These are phyloP conservation scores for Aphaenogaster ashmeadi DNA, from an alignment of 1,140 invertebrate species.

Conservation along the genomic window DNA sequence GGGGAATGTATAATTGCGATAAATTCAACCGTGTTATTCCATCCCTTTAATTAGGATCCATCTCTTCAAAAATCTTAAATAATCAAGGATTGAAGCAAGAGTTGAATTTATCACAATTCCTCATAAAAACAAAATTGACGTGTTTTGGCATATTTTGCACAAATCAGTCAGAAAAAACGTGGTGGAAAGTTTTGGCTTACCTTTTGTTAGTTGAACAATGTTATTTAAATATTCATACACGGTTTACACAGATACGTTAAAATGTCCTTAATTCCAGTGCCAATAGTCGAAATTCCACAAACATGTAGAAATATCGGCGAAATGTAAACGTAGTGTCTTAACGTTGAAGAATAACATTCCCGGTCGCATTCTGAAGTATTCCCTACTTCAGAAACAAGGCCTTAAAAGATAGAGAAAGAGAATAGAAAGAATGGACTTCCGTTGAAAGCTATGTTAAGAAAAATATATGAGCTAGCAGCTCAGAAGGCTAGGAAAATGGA, in stretches of 20 bases:
- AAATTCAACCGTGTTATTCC: too few species aligned
- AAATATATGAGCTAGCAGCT: conserved; percentile 11
- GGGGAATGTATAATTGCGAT: too few species aligned
- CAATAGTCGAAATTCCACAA: conserved; percentile 4
- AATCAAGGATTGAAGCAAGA: too few species aligned
- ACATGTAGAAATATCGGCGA: conserved; percentile 11
- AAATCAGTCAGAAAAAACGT: too few species aligned
- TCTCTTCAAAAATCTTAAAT: too few species aligned
- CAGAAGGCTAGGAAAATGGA: not conserved
- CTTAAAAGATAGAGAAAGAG: not conserved
- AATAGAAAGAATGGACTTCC: not conserved
- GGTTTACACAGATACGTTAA: not conserved
- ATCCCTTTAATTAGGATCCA: too few species aligned
- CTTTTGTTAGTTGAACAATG: not conserved
- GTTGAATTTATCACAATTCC: too few species aligned
- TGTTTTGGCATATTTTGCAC: too few species aligned
- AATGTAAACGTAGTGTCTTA: not conserved
- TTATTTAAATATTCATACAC: not conserved
- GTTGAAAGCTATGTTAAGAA: conserved; percentile 7
- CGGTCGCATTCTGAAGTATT: not conserved
- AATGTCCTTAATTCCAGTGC: not conserved
- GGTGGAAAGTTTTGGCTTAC: too few species aligned
- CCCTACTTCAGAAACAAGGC: conserved; percentile 10
- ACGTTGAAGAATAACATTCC: not conserved
- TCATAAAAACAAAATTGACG: too few species aligned